Evolutionary conservation across 2,888 invertebrate species (phyloP).

Genomic region (Volucella inanis): DNA sequence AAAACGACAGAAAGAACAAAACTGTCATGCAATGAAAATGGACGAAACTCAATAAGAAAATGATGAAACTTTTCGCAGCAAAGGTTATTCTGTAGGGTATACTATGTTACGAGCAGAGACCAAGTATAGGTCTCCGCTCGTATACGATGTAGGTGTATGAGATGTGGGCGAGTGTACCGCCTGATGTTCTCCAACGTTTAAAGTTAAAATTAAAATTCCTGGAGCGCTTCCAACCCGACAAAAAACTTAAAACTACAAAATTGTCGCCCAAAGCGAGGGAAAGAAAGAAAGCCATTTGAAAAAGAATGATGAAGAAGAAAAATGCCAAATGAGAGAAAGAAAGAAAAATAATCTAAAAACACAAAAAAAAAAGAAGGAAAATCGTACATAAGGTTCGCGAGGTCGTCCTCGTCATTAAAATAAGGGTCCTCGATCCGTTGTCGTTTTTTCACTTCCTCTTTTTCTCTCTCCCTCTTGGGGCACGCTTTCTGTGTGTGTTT

Average conservation of each 20-base stretch:
- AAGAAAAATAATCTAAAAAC: conserved; percentile 28
- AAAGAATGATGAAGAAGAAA: conserved; percentile 66
- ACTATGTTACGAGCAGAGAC: no score
- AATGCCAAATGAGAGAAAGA: conserved; percentile 69
- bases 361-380: background rate
- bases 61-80: conserved; percentile 56
- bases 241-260: conserved; percentile 72
- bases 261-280: conserved; percentile 64
- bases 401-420: conserved; percentile 71
- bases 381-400: conserved; percentile 70
- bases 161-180: background rate
- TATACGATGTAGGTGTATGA: conserved; percentile 7
- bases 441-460: no score
- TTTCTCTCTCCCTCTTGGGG: conserved; percentile 14
- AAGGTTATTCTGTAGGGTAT: no score
- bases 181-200: conserved; percentile 42
- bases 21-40: conserved; percentile 14
- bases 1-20: conserved; percentile 19
- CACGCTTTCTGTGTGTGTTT: conserved; percentile 42
- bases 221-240: conserved; percentile 64
- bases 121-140: conserved; percentile 6
- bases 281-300: conserved; percentile 60
- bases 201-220: conserved; percentile 71
- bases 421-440: conserved; percentile 67
- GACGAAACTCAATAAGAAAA: conserved; percentile 50